phyloP scores from a whole-genome alignment of 2,888 invertebrate genomes.

The Drosophila austrosaltans region DNA sequence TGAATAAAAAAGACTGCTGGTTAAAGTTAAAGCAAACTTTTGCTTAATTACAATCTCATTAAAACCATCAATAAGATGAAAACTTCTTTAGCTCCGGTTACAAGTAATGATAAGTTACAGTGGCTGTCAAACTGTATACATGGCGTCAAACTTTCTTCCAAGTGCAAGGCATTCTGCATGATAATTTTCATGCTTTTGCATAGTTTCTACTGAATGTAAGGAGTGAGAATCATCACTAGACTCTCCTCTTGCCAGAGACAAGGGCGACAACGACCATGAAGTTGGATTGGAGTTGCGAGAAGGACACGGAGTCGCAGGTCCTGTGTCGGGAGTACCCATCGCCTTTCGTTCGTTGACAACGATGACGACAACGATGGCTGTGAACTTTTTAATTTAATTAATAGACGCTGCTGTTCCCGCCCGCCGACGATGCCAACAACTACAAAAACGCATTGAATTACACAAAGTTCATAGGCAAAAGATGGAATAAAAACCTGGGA shows the following conservation, averaged over 20 bases:
- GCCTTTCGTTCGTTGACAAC: slow-evolving; percentile 23
- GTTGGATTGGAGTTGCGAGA: slow-evolving; percentile 5
- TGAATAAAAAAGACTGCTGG: background rate
- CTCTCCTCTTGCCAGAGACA: background rate
- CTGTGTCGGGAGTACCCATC: background rate
- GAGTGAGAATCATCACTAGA: slow-evolving; percentile 14
- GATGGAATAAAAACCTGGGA: background rate
- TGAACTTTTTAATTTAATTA: slow-evolving; percentile 78
- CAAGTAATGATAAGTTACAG: slow-evolving; percentile 7
- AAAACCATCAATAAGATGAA: slow-evolving; percentile 1
- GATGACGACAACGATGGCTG: slow-evolving; percentile 50
- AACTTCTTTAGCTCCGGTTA: background rate
- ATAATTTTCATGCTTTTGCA: slow-evolving; percentile 64
- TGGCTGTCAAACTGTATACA: slow-evolving; percentile 21
- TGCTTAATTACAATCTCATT: slow-evolving; percentile 7
- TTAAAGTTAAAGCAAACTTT: background rate
- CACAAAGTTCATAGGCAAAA: slow-evolving; percentile 49
- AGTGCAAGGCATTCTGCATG: slow-evolving; percentile 37
- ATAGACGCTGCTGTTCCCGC: slow-evolving; percentile 61
- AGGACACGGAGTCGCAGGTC: too few relatives aligned
- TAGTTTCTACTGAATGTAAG: slow-evolving; percentile 54
- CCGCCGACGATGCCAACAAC: slow-evolving; percentile 43
- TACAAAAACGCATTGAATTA: slow-evolving; percentile 58
- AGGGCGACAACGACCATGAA: slow-evolving; percentile 19
- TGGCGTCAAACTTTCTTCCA: slow-evolving; percentile 40